Evolutionary conservation across 92 coral and sea anemone genomes (phyloP).

Genomic region (Actinostola sp.): DNA sequence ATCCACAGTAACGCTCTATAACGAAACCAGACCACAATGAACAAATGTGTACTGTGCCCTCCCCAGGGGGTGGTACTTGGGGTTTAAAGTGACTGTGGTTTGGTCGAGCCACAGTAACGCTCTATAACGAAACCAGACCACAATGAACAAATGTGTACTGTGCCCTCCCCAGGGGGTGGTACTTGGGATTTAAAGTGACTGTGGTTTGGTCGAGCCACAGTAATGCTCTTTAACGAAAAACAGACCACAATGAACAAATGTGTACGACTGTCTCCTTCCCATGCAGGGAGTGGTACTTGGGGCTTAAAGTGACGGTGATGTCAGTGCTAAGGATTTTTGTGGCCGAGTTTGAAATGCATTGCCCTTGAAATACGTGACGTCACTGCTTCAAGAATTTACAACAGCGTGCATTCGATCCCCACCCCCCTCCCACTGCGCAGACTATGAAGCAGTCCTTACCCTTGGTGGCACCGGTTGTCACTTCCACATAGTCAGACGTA

Average conservation of each 20-base stretch:
- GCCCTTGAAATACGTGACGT: too few species aligned
- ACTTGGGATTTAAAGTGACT: not conserved
- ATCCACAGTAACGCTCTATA: slow-evolving; percentile 7
- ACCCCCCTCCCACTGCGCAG: too few species aligned
- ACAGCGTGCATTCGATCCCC: too few species aligned
- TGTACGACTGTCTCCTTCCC: too few species aligned
- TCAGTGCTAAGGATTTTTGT: too few species aligned
- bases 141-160: not conserved
- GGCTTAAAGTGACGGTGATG: not conserved
- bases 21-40: not conserved
- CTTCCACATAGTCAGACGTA: slow-evolving; percentile 23
- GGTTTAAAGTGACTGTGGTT: not conserved
- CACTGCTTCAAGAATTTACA: too few species aligned
- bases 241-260: not conserved
- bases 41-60: too few species aligned
- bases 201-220: slow-evolving; percentile 9
- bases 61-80: too few species aligned
- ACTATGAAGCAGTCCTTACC: too few species aligned
- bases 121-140: not conserved
- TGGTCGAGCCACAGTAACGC: slow-evolving; percentile 11
- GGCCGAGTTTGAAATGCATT: too few species aligned
- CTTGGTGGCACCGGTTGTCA: slow-evolving; percentile 3
- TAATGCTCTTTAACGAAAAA: not conserved
- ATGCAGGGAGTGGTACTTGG: too few species aligned
- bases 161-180: too few species aligned